These are phyloP conservation scores for Okapia johnstoni DNA, from an alignment of 2,113 vertebrate species.

Conservation along the genomic window DNA sequence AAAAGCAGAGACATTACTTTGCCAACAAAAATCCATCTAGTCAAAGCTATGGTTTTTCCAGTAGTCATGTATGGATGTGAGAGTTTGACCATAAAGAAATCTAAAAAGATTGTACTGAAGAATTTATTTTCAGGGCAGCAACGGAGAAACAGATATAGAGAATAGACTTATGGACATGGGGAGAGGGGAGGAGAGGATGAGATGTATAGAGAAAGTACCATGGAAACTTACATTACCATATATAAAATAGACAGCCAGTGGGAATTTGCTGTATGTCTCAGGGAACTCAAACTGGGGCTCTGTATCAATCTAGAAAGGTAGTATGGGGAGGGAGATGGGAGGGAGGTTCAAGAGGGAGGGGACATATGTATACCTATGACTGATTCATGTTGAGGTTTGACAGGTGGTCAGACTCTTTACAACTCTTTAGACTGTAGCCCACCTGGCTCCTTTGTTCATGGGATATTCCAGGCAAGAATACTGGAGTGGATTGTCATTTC, in stretches of 20 bases:
- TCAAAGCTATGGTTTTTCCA: background rate
- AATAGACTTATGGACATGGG: background rate
- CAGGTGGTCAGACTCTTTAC: background rate
- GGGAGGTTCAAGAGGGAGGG: background rate
- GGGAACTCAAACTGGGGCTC: background rate
- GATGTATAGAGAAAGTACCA: background rate
- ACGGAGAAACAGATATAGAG: background rate
- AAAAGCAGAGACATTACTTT: background rate
- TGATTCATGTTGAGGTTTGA: background rate
- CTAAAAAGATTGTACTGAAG: background rate
- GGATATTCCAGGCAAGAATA: background rate
- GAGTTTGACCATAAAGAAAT: background rate
- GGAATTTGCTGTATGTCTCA: background rate
- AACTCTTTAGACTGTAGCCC: background rate
- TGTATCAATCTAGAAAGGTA: background rate
- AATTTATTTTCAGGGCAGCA: background rate
- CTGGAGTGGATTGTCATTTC: background rate
- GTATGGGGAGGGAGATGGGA: fast-evolving
- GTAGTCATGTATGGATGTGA: background rate
- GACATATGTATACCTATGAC: background rate
- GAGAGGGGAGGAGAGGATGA: background rate
- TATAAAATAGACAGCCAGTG: background rate
- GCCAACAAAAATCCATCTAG: background rate
- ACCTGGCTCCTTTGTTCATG: background rate
- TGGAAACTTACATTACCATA: background rate